Evolutionary conservation across 2,888 invertebrate species (phyloP).

Genomic region (Drosophila quinaria): DNA sequence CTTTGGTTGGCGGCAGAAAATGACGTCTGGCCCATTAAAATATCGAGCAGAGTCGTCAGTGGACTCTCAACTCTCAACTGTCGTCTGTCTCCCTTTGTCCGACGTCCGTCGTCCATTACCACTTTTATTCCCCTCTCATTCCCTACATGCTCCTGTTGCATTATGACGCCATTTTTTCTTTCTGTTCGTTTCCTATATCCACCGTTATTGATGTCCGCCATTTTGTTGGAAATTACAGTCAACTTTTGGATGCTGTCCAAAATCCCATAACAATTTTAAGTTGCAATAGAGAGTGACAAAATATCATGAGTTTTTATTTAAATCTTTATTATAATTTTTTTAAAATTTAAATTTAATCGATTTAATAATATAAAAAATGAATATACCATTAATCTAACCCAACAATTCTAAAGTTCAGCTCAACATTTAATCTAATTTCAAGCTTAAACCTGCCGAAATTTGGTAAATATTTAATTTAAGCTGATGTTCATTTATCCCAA

Average conservation of each 20-base stretch:
- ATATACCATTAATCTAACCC: not conserved
- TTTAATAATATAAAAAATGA: too few species aligned
- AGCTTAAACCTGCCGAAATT: too few species aligned
- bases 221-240: constrained; percentile 51
- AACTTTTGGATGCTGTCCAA: not conserved
- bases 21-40: constrained; percentile 81
- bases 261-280: not conserved
- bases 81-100: constrained; percentile 20
- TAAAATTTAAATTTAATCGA: not conserved
- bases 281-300: not conserved
- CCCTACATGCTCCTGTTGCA: constrained; percentile 46
- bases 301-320: not conserved
- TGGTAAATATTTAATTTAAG: too few species aligned
- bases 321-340: not conserved
- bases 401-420: not conserved
- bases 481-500: too few species aligned
- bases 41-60: constrained; percentile 65
- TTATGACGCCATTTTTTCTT: constrained; percentile 67
- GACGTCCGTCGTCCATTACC: constrained; percentile 7
- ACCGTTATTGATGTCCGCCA: constrained; percentile 65
- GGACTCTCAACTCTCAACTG: constrained; percentile 21
- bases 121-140: not conserved
- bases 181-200: constrained; percentile 37
- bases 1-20: constrained; percentile 74
- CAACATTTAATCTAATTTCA: too few species aligned